Base-by-base conservation (phyloP, 1,140 invertebrate species). In the Lucilia sericata region DNA sequence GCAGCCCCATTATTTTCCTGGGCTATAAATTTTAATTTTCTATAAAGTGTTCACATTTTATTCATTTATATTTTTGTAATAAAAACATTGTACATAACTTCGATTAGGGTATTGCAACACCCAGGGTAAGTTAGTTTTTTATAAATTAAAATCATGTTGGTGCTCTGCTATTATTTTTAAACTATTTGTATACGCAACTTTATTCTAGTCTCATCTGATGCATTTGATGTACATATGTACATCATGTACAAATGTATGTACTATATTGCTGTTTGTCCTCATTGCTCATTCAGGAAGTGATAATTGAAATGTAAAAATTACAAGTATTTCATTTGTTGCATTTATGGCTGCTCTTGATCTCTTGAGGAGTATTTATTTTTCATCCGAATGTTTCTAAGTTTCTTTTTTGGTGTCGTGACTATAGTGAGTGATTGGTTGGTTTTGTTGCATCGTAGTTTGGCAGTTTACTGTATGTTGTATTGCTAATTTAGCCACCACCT, bases 381-480 rank as follows among this genome's bases (percentile, higher is more conserved):
- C 55, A n/a, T 60, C n/a, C n/a, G 14, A n/a, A 60, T 60, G 14
- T n/a, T 55, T 55, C 4, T 13, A 12, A 12, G 7, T 55, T 55
- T 70, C n/a, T 70, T 36, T n/a, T 78, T 78, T 36, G 75, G 34
- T 78, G 75, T 78, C 47, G 34, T 42, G 34, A 42, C 17, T 78
- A 42, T 42, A 47, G 25, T 80, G 76, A 80, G 47, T 80, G 76
- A 49, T 13, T 51, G 76, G 42, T 25, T 80, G 76, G 21, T 49
- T 80, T 80, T 42, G 34, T 42, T 78, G 74, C 14, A 21, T 30
- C 19, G 14, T 30, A 76, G 34, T 42, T 42, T 78, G 75, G 75
- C 47, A 19, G 75, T 17, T 78, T 42, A 49, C 12, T 78, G 47
- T 42, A 36, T 78, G 34, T 65, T 82, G 82, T 30, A 3, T 21